Evolutionary conservation across 23 tunicate species (phyloP), one percentile per base, ranked within the genome.

Genomic region (Aplidium turbinatum): DNA sequence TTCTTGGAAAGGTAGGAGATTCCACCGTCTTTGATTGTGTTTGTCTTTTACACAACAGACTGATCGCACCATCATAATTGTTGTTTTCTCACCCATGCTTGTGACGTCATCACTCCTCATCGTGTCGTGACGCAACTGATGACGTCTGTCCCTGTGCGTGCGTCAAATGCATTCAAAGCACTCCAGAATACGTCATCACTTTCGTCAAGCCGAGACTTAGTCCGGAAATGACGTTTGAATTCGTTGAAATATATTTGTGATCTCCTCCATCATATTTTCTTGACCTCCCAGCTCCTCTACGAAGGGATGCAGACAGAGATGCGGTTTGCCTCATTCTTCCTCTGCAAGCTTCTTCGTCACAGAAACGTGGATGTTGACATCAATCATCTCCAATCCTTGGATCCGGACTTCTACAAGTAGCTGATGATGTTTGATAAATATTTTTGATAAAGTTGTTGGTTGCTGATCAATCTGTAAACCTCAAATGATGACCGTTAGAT

Each of bases 361-460:
- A 66, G 64, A 42, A 70, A 35, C 79, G 58, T 67, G 38, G 87
- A 90, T 39, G 89, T 90, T 34, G 97, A 90, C 36, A 90, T 90
- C 82, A 90, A 90, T 52, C 85, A 90, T 78, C 63, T 90, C 7
- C 89, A 83, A 32, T 83, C 90, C 6, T 78, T 90, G 3, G 97
- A 90, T 72, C 89, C 97, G 19, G 97, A 90, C 46, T 90, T 73
- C 38, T 90, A 90, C 81, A 83, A 71, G 97, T 90, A 32, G n/a
- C n/a, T n/a, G n/a, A n/a, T n/a, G n/a, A n/a, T n/a, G n/a, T n/a
- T n/a, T n/a, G n/a, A n/a, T n/a, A n/a, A n/a, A n/a, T n/a, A n/a
- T n/a, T n/a, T n/a, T n/a, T n/a, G n/a, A n/a, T n/a, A n/a, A n/a
- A n/a, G n/a, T n/a, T n/a, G n/a, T n/a, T n/a, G n/a, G n/a, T n/a